A percentile compares a stretch with the other conserved stretches of the same genome.
These are phyloP conservation scores for Cottoperca gobio DNA, from an alignment of 2,797 vertebrate genomes.

Conservation along the genomic window DNA sequence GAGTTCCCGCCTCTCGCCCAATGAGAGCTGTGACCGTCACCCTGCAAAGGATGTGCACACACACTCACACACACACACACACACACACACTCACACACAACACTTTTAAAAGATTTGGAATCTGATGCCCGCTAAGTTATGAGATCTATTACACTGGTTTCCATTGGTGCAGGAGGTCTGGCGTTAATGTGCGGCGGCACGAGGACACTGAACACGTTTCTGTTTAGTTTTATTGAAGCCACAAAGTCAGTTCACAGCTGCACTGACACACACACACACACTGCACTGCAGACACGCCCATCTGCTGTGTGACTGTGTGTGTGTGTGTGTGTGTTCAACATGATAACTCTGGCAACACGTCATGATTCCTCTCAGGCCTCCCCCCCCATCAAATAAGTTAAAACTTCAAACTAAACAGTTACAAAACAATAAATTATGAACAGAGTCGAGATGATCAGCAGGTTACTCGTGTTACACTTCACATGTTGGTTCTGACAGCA, in stretches of 20 bases:
- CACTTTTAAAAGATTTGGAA: too few species aligned
- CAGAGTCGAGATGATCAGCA: too few species aligned
- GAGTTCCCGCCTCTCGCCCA: too few species aligned
- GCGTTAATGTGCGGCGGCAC: constrained; percentile 14
- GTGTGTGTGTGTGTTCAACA: constrained; percentile 13
- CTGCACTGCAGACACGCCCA: constrained; percentile 45
- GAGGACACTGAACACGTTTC: constrained; percentile 24
- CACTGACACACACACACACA: neutral
- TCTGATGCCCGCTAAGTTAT: too few species aligned
- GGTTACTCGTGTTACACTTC: constrained; percentile 20
- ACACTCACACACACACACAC: too few species aligned
- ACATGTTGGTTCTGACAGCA: neutral
- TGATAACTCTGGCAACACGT: constrained; percentile 44
- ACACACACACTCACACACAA: too few species aligned
- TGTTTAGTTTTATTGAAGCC: constrained; percentile 64
- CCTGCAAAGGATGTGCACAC: too few species aligned
- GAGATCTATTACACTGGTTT: too few species aligned
- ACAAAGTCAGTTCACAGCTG: constrained; percentile 42
- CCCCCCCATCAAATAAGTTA: constrained; percentile 65
- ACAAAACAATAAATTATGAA: constrained; percentile 52
- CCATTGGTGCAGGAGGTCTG: neutral
- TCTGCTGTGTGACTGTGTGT: constrained; percentile 30
- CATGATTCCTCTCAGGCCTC: constrained; percentile 28
- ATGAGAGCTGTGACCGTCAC: too few species aligned
- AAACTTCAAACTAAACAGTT: constrained; percentile 22